These are phyloP conservation scores for Eupithecia inturbata DNA, from an alignment of 2,888 invertebrate species.

Conservation along the genomic window DNA sequence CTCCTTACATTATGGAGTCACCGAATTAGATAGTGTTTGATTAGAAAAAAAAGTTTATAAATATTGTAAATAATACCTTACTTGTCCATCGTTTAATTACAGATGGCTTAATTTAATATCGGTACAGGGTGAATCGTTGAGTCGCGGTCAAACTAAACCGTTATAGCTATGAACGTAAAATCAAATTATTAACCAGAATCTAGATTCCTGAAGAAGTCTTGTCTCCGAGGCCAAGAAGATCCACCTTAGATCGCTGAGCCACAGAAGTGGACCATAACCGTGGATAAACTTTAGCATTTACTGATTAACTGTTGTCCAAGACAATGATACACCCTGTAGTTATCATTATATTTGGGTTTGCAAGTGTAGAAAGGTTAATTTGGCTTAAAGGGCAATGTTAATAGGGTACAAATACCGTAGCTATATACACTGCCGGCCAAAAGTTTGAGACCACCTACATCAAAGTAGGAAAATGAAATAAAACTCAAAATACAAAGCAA, in stretches of 20 bases:
- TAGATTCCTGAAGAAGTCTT: background rate
- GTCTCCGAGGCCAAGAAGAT: background rate
- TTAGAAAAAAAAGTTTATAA: slow-evolving; percentile 15
- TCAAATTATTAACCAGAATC: background rate
- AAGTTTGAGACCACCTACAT: no score
- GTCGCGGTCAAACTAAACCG: background rate
- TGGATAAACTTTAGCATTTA: background rate
- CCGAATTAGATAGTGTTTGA: slow-evolving; percentile 22
- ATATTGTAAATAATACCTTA: slow-evolving; percentile 18
- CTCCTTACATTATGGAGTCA: slow-evolving; percentile 6
- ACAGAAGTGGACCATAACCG: background rate
- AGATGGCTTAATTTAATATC: background rate
- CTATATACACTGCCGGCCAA: no score
- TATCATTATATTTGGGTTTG: background rate
- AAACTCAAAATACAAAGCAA: no score
- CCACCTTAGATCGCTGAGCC: background rate
- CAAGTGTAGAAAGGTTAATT: background rate
- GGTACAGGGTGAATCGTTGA: background rate
- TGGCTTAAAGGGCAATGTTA: background rate
- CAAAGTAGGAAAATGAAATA: no score
- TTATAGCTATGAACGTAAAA: background rate
- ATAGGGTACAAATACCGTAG: background rate
- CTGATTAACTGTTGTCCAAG: background rate
- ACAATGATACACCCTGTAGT: background rate
- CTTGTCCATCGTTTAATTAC: background rate